Conservation (phyloP, 2,888 invertebrate species). For the Clepsis dumicolana region DNA sequence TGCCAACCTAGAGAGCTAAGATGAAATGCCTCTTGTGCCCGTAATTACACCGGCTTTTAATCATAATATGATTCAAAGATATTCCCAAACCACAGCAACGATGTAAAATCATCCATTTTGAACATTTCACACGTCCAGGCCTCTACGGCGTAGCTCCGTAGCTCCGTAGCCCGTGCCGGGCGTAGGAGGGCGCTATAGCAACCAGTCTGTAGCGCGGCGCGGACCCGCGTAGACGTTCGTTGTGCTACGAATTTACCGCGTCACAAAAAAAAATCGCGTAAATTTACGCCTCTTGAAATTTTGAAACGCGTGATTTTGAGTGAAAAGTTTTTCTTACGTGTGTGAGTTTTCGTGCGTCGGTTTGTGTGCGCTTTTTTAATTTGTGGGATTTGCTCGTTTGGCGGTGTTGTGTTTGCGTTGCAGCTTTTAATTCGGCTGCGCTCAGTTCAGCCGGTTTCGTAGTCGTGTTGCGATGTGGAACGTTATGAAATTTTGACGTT, state of each 20-base stretch:
- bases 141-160: slow-evolving; percentile 51
- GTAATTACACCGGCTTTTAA: too few relatives aligned
- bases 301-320: slow-evolving; percentile 68
- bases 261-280: slow-evolving; percentile 50
- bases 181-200: slow-evolving; percentile 78
- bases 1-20: too few relatives aligned
- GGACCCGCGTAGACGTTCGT: slow-evolving; percentile 69
- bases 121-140: slow-evolving; percentile 59
- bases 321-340: slow-evolving; percentile 66
- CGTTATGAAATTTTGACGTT: slow-evolving; percentile 33
- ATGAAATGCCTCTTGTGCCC: too few relatives aligned
- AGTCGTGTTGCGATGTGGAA: slow-evolving; percentile 21
- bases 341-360: slow-evolving; percentile 50
- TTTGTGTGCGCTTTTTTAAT: slow-evolving; percentile 50
- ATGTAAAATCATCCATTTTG: slow-evolving; percentile 49
- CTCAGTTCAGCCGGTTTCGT: slow-evolving; percentile 18
- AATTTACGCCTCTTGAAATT: slow-evolving; percentile 44
- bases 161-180: slow-evolving; percentile 62
- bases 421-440: slow-evolving; percentile 38
- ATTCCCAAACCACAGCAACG: slow-evolving; percentile 9
- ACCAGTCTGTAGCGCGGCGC: slow-evolving; percentile 75
- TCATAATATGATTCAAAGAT: background rate
- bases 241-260: slow-evolving; percentile 49
- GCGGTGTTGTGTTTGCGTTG: slow-evolving; percentile 29
- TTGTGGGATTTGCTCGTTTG: slow-evolving; percentile 25